Evolutionary conservation across 2,113 vertebrate genomes (phyloP), one percentile per base, ranked within the genome.

Genomic region (Muscicapa adusta): DNA sequence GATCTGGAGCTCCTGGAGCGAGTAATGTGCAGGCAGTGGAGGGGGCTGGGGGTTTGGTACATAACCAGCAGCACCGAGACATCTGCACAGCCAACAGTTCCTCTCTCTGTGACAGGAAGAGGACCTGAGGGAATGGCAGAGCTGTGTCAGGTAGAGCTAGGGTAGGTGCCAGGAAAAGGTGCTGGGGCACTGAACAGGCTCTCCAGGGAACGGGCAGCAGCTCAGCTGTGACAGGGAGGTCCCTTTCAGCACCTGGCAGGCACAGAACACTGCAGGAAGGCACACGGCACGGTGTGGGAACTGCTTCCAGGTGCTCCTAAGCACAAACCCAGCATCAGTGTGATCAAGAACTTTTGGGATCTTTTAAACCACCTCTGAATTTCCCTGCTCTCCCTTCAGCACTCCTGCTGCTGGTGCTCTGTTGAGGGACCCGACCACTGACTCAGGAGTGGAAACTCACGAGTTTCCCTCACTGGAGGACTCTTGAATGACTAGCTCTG

Each of bases 201-300:
- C n/a, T n/a, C 18, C n/a, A 70, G 48, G 56, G 19, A 54, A 28
- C 24, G 13, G 12, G 4, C 50, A 40, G 23, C 33, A 51, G 61
- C 48, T 43, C 40, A 45, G 45, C 58, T 14, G 40, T 6, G 15
- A 33, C 18, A 53, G 25, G 26, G 12, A 61, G 19, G 15, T 33
- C 45, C 12, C 33, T 38, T 26, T 9, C 36, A 68, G 28, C 48
- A 14, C 18, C 43, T 7, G 25, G 14, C 45, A 66, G n/a, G 23
- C 43, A 51, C 22, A 47, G 76, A 16, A 8, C 29, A 2, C 0
- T 6, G 42, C 60, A 11, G 3, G 2, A 70, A 18, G 1, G 2
- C 18, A 63, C n/a, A 10, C 1, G 1, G n/a, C 36, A 10, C 51
- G 0, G 0, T 2, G 4, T 10, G 16, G 2, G n/a, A 87, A 42